phyloP scores from a whole-genome alignment of 2,888 invertebrate species.

The Falcaria lacertinaria region DNA sequence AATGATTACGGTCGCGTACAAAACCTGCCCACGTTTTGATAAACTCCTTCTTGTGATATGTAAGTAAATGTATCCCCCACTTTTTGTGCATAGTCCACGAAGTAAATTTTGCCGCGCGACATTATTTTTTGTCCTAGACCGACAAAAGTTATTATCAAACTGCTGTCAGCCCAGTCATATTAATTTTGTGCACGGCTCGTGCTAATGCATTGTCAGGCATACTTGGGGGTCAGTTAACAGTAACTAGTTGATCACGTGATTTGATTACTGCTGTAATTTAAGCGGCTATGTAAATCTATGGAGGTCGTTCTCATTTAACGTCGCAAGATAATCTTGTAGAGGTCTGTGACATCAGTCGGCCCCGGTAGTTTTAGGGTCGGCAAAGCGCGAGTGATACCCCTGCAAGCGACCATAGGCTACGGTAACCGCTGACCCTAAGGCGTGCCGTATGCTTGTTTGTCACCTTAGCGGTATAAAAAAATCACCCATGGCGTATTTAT shows the following conservation, averaged over 20 bases:
- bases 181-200: background rate
- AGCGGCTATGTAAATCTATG: constrained; percentile 28
- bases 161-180: background rate
- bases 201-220: constrained; percentile 9
- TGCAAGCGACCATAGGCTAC: too few species aligned
- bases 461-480: too few species aligned
- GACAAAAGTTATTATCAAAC: background rate
- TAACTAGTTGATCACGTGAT: constrained; percentile 39
- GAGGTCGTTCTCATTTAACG: constrained; percentile 19
- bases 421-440: too few species aligned
- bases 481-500: too few species aligned
- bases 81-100: background rate
- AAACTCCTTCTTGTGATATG: too few species aligned
- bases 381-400: too few species aligned
- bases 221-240: constrained; percentile 56
- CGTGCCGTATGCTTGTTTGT: too few species aligned
- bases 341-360: too few species aligned
- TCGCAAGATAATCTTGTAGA: constrained; percentile 9
- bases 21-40: too few species aligned
- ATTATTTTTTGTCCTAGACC: background rate
- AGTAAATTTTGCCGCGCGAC: background rate
- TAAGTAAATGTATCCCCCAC: background rate
- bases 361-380: too few species aligned
- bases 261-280: constrained; percentile 24
- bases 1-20: too few species aligned